phyloP scores from a whole-genome alignment of 2,797 vertebrate species.

The Onychomys leucogaster region DNA sequence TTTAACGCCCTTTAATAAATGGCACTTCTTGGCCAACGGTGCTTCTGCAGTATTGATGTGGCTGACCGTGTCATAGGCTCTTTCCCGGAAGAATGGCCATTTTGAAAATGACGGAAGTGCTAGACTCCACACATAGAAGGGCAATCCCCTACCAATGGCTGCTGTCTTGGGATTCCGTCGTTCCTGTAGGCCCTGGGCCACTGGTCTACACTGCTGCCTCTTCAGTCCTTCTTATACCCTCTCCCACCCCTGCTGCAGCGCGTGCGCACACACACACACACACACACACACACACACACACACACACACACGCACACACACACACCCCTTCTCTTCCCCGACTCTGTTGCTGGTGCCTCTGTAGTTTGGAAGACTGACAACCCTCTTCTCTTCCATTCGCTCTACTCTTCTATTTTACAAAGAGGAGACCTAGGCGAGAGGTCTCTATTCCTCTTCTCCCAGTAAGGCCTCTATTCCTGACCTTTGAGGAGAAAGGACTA shows the following conservation, averaged over 20 bases:
- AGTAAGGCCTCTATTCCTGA: not conserved
- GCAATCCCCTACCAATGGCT: not conserved
- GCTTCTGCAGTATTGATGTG: not conserved
- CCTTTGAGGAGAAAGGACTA: not conserved
- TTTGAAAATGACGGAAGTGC: not conserved
- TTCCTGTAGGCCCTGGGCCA: not conserved
- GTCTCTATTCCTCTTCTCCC: not conserved
- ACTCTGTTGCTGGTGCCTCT: not conserved
- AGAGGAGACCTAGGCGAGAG: not conserved
- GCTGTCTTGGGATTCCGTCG: fast-evolving
- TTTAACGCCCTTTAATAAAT: slow-evolving; percentile 12
- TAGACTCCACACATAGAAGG: fast-evolving
- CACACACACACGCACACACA: not conserved
- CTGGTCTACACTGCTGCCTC: not conserved
- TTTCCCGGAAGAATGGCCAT: slow-evolving; percentile 14
- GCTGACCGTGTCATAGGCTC: not conserved
- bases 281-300: not conserved
- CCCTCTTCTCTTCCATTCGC: not conserved
- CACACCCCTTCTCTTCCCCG: not conserved
- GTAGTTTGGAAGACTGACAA: not conserved
- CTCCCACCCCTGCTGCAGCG: fast-evolving
- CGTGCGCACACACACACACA: too few species aligned
- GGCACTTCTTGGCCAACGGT: not conserved
- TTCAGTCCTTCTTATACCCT: not conserved
- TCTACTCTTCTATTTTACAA: not conserved